phyloP scores from a whole-genome alignment of 1,140 invertebrate species.

The Drosophila insularis region DNA sequence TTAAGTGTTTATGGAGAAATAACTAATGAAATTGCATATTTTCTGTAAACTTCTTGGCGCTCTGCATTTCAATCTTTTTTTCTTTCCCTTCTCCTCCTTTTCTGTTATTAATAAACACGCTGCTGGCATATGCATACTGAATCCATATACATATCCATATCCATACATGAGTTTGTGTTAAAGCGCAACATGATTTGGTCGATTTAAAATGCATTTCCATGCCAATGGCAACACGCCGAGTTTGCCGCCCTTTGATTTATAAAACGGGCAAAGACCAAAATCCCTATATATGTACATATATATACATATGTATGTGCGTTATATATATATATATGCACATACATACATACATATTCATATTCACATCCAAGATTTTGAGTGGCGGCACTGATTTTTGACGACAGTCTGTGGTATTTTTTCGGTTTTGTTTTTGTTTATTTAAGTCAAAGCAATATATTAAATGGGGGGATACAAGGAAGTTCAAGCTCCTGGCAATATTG shows the following conservation, averaged over 20 bases:
- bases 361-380: slow-evolving; percentile 30
- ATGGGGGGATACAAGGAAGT: slow-evolving; percentile 32
- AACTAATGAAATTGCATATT: slow-evolving; percentile 78
- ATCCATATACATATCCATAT: slow-evolving; percentile 17
- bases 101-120: slow-evolving; percentile 69
- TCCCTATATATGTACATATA: not conserved
- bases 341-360: not conserved
- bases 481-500: not conserved
- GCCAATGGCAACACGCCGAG: slow-evolving; percentile 76
- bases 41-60: slow-evolving; percentile 34
- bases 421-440: slow-evolving; percentile 56
- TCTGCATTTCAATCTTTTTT: slow-evolving; percentile 18
- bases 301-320: not conserved
- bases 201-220: slow-evolving; percentile 79
- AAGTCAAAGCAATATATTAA: slow-evolving; percentile 64
- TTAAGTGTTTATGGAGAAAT: slow-evolving; percentile 80
- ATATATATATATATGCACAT: slow-evolving; percentile 2
- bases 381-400: slow-evolving; percentile 16
- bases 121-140: slow-evolving; percentile 16
- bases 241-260: slow-evolving; percentile 78
- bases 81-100: slow-evolving; percentile 18
- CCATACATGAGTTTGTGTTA: slow-evolving; percentile 60
- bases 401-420: slow-evolving; percentile 20
- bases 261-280: slow-evolving; percentile 48
- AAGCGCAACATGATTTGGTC: slow-evolving; percentile 78